phyloP scores from a whole-genome alignment of 2,113 vertebrate species.

The Etheostoma cragini region DNA sequence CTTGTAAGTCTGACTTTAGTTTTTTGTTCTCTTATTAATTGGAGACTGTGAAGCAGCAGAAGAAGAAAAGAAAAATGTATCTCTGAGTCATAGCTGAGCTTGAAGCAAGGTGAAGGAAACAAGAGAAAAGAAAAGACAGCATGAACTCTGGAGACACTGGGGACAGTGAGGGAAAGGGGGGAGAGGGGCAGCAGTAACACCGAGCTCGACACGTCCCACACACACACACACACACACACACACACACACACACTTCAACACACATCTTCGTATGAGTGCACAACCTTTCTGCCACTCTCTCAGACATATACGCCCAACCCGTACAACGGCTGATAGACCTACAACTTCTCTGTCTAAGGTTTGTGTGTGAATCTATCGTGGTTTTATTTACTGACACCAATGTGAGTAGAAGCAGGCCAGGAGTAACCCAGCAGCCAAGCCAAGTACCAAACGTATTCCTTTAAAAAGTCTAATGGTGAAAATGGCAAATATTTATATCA shows the following conservation, averaged over 20 bases:
- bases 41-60: background rate
- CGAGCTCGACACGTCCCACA: conserved; percentile 49
- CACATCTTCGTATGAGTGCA: conserved; percentile 51
- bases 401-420: conserved; percentile 49
- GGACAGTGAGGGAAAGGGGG: conserved; percentile 65
- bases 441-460: background rate
- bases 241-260: conserved; percentile 42
- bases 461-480: background rate
- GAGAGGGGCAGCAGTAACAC: conserved; percentile 67
- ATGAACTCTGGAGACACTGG: conserved; percentile 73
- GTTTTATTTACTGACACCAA: conserved; percentile 35
- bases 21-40: background rate
- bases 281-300: conserved; percentile 35
- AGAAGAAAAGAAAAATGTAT: background rate
- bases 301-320: conserved; percentile 48
- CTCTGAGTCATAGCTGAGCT: conserved; percentile 73
- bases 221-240: conserved; percentile 52
- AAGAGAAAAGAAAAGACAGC: conserved; percentile 73
- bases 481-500: conserved; percentile 1
- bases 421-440: conserved; percentile 62
- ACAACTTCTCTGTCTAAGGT: conserved; percentile 62
- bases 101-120: conserved; percentile 92
- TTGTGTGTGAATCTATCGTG: conserved; percentile 62
- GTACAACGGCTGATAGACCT: conserved; percentile 68
- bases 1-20: background rate